Evolutionary conservation across 1,140 invertebrate species (phyloP), one percentile per base, ranked within the genome.

Genomic region (Zophobas atratus): DNA sequence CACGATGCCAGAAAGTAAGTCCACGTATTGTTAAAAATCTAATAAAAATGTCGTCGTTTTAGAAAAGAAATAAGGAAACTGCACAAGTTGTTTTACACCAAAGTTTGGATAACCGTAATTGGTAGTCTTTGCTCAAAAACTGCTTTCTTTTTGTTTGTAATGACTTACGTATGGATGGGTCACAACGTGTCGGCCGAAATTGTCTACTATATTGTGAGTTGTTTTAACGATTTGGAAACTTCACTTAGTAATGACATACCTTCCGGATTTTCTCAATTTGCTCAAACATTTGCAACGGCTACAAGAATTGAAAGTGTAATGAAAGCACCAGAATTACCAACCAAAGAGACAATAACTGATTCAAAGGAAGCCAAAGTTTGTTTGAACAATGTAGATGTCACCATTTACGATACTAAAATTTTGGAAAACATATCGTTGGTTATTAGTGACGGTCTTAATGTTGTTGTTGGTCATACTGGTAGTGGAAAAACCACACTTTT

Each of bases 401-500:
- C 56, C 5, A 75, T 83, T 36, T 39, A 75, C 5, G 79, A 77
- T 1, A 72, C 88, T 4, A 86, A 88, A 75, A 90, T 91, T 0
- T 84, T 94, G 6, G 88, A 88, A 49, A 88, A 92, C 70, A 88
- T 95, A 3, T 89, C 86, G 41, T 80, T 93, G 20, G 86, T 85
- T 2, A 88, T 91, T 0, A 82, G 86, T 70, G 85, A 88, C 3
- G 91, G 92, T 1, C 88, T 95, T 38, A 82, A 92, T 39, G 92
- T 91, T 1, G 85, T 96, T 0, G 91, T 94, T 53, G 95, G 95
- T 34, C 89, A 92, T 63, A 93, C 96, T 34, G 95, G 95, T 35
- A 88, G 92, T 4, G 94, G 95, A 6, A 97, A 97, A 89, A 92
- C 91, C 6, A 94, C 92, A 0, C 81, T 95, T 0, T 84, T 95